Evolutionary conservation across 2,113 vertebrate genomes (phyloP).

Genomic region (Hirundichthys speculiger): DNA sequence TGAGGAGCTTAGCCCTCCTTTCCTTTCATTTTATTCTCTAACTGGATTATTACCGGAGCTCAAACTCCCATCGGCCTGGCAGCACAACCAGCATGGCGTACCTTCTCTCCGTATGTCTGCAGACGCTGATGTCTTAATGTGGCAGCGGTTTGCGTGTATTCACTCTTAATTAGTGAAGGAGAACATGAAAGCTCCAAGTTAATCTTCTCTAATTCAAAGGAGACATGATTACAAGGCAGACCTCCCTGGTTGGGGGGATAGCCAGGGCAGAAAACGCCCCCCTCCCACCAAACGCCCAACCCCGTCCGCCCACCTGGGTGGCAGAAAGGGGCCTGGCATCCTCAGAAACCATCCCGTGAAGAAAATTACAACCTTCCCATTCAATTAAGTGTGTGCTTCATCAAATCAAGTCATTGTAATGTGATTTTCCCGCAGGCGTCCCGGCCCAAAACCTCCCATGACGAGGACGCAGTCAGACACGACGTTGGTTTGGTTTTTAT

Average conservation of each 20-base stretch:
- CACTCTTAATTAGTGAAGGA: constrained; percentile 19
- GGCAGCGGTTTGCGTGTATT: constrained; percentile 8
- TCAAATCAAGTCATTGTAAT: not conserved
- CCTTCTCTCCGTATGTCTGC: not conserved
- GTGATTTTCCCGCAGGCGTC: not conserved
- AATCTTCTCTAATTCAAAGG: constrained; percentile 36
- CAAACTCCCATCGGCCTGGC: no score
- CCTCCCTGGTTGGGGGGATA: no score
- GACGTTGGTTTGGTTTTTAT: not conserved
- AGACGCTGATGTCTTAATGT: constrained; percentile 15
- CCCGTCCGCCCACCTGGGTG: constrained; percentile 33
- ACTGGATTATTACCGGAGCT: not conserved
- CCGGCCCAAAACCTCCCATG: not conserved
- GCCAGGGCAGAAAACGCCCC: no score
- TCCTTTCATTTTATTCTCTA: not conserved
- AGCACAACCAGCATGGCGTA: no score
- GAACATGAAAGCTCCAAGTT: constrained; percentile 30
- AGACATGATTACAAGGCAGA: constrained; percentile 54
- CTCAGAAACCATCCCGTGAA: constrained; percentile 14
- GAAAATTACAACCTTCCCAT: constrained; percentile 25
- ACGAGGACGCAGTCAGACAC: not conserved
- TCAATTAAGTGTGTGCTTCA: no score
- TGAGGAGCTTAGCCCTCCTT: no score
- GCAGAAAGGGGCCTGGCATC: constrained; percentile 16
- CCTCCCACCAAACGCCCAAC: not conserved